Evolutionary conservation across 2,888 invertebrate genomes (phyloP).

Genomic region (Balanococcus diminutus): DNA sequence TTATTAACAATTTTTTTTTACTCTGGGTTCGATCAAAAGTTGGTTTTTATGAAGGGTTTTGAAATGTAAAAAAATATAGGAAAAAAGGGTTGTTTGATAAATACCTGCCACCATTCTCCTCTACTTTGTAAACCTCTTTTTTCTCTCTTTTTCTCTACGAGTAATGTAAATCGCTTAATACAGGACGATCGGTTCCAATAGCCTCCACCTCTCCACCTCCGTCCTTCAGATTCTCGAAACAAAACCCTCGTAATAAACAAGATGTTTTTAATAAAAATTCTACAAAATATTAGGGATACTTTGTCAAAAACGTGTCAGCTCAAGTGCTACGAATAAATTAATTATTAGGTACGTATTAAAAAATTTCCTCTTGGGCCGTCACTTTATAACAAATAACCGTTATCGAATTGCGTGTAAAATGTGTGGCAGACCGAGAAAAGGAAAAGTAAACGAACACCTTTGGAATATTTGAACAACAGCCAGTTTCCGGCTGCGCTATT

Average conservation of each 20-base stretch:
- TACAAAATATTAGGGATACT: not conserved
- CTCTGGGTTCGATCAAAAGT: not conserved
- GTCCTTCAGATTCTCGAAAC: not conserved
- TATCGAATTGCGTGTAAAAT: not conserved
- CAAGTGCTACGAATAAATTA: not conserved
- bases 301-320: not conserved
- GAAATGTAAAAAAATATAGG: not conserved
- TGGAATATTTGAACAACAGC: constrained; percentile 13
- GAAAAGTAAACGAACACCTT: not conserved
- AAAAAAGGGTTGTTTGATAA: constrained; percentile 37
- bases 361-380: not conserved
- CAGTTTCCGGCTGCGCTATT: not conserved
- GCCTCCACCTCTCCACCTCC: not conserved
- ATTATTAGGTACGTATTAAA: constrained; percentile 2
- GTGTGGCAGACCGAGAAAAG: too few species aligned
- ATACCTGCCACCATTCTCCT: not conserved
- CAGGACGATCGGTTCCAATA: not conserved
- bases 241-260: not conserved
- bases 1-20: constrained; percentile 2
- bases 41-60: not conserved
- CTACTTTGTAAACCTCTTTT: not conserved
- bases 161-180: constrained; percentile 17
- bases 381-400: not conserved
- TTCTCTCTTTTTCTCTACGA: not conserved
- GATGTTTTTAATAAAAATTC: not conserved